phyloP scores from a whole-genome alignment of 2,888 invertebrate species.

The Steromphala cineraria region DNA sequence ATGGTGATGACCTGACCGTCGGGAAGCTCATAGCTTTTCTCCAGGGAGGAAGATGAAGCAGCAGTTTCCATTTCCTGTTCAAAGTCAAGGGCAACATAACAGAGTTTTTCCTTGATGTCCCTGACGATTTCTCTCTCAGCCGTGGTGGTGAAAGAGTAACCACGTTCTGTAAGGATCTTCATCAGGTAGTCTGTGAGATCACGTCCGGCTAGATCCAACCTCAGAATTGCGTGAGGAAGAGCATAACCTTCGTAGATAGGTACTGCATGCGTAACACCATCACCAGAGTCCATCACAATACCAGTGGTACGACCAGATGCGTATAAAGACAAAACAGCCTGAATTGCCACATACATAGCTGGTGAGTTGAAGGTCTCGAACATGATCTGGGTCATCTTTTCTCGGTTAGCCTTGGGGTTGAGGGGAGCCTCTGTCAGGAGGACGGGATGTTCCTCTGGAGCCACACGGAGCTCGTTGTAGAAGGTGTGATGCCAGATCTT shows the following conservation, averaged over 20 bases:
- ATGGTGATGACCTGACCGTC: slow-evolving; percentile 69
- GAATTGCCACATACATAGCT: slow-evolving; percentile 95
- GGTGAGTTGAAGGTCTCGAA: slow-evolving; percentile 89
- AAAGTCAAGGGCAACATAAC: no score
- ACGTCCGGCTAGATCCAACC: no score
- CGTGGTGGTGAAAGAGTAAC: no score
- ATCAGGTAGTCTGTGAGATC: no score
- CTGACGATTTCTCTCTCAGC: no score
- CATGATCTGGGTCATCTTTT: slow-evolving; percentile 86
- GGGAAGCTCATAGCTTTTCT: slow-evolving; percentile 66
- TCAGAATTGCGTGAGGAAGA: no score
- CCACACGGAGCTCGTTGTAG: slow-evolving; percentile 84
- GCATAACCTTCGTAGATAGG: no score
- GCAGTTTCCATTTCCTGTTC: no score
- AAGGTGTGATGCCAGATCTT: slow-evolving; percentile 73
- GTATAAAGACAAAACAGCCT: slow-evolving; percentile 92
- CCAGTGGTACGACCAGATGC: slow-evolving; percentile 97
- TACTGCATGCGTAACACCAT: slow-evolving; percentile 87
- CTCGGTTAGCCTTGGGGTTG: slow-evolving; percentile 89
- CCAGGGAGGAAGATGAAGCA: no score
- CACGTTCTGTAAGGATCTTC: no score
- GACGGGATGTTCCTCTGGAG: slow-evolving; percentile 95
- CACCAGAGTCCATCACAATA: slow-evolving; percentile 94
- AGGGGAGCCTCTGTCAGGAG: slow-evolving; percentile 91
- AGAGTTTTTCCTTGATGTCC: no score